Evolutionary conservation across 2,113 vertebrate genomes (phyloP).

Genomic region (Macaca mulatta): DNA sequence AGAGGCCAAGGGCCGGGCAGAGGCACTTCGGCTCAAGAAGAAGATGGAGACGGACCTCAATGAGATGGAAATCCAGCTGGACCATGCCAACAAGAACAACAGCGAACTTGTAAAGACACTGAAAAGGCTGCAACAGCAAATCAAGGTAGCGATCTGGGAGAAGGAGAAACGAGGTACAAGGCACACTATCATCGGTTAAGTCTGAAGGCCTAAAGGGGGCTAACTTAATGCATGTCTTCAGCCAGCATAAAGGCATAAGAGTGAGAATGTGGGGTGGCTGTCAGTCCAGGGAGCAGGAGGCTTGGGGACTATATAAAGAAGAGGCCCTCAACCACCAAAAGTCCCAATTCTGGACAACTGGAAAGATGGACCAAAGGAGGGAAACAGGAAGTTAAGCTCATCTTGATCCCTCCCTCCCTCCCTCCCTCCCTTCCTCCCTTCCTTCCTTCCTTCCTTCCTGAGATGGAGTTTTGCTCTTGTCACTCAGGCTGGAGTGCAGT

Average conservation of each 20-base stretch:
- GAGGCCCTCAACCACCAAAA: background rate
- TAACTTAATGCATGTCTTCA: background rate
- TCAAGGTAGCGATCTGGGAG: conserved; percentile 72
- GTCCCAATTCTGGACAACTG: background rate
- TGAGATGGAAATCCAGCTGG: conserved; percentile 87
- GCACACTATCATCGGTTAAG: background rate
- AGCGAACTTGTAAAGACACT: conserved; percentile 82
- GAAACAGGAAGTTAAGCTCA: background rate
- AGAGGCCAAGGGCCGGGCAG: conserved; percentile 81
- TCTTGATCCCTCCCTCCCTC: no score
- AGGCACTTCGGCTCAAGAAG: conserved; percentile 85
- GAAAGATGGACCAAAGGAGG: background rate
- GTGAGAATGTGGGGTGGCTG: background rate
- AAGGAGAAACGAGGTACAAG: background rate
- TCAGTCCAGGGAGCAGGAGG: background rate
- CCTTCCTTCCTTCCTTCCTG: no score
- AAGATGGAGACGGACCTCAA: conserved; percentile 86
- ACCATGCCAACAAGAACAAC: conserved; percentile 83
- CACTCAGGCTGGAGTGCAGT: no score
- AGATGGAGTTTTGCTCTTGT: no score
- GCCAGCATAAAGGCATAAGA: background rate
- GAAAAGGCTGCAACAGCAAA: conserved; percentile 84
- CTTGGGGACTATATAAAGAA: background rate
- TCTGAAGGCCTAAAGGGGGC: background rate
- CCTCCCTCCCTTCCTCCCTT: rapidly evolving